Percentiles rank a stretch among this genome's conserved stretches.
phyloP scores from a whole-genome alignment of 2,888 invertebrate genomes.

The Drosophila vallismaia region DNA sequence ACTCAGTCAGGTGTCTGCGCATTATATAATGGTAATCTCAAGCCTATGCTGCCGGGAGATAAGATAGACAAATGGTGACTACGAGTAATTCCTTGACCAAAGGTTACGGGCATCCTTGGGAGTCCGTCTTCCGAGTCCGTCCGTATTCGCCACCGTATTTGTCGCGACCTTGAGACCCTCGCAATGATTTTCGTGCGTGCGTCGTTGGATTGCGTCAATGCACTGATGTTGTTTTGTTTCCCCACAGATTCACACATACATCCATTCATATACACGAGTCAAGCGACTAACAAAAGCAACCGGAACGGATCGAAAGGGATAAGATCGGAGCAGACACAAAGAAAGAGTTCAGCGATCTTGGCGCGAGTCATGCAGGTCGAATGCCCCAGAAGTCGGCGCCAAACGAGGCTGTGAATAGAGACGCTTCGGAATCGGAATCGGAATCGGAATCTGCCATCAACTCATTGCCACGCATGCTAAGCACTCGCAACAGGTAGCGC shows the following conservation, averaged over 20 bases:
- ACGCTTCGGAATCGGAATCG: conserved; percentile 10
- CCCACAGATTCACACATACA: conserved; percentile 52
- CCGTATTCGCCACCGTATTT: conserved; percentile 6
- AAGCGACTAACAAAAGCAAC: conserved; percentile 16
- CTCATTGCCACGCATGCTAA: conserved; percentile 60
- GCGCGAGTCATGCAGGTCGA: conserved; percentile 46
- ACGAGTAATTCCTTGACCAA: conserved; percentile 20
- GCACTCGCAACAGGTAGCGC: conserved; percentile 59
- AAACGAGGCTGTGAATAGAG: conserved; percentile 60
- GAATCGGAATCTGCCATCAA: conserved; percentile 12
- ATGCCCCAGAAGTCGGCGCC: conserved; percentile 34
- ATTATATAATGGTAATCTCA: conserved; percentile 67
- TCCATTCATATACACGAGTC: conserved; percentile 20
- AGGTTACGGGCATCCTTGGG: conserved; percentile 20
- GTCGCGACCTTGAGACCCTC: conserved; percentile 44
- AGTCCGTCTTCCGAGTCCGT: background rate
- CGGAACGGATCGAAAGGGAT: background rate
- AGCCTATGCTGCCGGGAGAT: conserved; percentile 29
- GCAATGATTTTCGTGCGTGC: conserved; percentile 54
- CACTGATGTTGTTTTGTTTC: conserved; percentile 37
- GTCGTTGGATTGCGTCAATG: conserved; percentile 34
- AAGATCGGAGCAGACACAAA: conserved; percentile 15
- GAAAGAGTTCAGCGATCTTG: conserved; percentile 24
- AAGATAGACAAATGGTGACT: conserved; percentile 26
- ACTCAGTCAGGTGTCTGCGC: conserved; percentile 50